Percentiles rank a stretch among this genome's conserved stretches.
These are phyloP conservation scores for Nomada goodeniana DNA, from an alignment of 2,888 invertebrate genomes.

Conservation along the genomic window DNA sequence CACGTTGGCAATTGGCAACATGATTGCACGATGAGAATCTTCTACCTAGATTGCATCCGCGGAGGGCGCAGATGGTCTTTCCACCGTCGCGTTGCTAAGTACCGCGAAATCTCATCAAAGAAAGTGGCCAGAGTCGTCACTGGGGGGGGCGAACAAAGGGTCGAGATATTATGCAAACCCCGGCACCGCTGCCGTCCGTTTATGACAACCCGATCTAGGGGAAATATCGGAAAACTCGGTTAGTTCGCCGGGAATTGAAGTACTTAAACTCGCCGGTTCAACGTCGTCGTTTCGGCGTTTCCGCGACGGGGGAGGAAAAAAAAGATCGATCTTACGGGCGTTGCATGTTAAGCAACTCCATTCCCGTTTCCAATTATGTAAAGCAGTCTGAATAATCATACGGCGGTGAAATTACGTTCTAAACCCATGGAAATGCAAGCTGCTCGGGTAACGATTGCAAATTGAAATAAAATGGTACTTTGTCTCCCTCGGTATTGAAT, in stretches of 20 bases:
- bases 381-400: conserved; percentile 2
- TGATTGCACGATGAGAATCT: not conserved
- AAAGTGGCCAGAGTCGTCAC: conserved; percentile 11
- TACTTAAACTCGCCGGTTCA: conserved; percentile 10
- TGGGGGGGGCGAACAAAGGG: conserved; percentile 3
- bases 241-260: conserved; percentile 26
- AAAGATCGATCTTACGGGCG: conserved; percentile 18
- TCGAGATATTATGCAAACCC: conserved; percentile 31
- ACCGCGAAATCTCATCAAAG: conserved; percentile 39
- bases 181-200: conserved; percentile 22
- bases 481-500: not conserved
- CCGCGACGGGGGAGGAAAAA: not conserved
- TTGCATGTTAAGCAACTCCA: conserved; percentile 16
- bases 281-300: conserved; percentile 18
- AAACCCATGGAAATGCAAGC: not conserved
- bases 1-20: conserved; percentile 3
- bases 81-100: conserved; percentile 28
- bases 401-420: conserved; percentile 7
- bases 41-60: conserved; percentile 7
- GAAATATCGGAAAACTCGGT: conserved; percentile 18
- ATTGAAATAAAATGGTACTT: not conserved
- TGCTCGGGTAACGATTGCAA: not conserved
- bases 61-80: conserved; percentile 11
- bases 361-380: conserved; percentile 25
- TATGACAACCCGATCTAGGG: conserved; percentile 19